Conservation (phyloP, 2,888 invertebrate genomes). For the Nymphalis polychloros region DNA sequence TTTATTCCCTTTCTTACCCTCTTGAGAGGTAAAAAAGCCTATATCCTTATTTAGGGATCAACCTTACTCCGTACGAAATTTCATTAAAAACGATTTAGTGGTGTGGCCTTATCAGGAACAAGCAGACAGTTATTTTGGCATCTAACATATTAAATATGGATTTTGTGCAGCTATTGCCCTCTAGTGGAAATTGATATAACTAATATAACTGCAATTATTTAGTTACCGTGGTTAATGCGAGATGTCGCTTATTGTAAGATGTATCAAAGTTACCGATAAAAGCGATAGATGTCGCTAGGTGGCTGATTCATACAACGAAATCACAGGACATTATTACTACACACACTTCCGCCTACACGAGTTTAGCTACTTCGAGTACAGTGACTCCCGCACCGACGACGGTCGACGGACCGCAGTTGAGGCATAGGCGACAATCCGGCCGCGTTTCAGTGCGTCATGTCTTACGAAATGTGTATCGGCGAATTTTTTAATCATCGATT, state of each 20-base stretch:
- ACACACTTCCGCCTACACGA: constrained; percentile 41
- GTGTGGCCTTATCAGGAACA: too few relatives aligned
- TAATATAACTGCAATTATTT: not conserved
- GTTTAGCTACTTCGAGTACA: constrained; percentile 36
- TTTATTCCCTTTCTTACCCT: too few relatives aligned
- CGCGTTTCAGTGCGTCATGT: constrained; percentile 35
- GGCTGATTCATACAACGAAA: constrained; percentile 29
- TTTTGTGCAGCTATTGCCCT: not conserved
- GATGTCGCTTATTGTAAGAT: constrained; percentile 17
- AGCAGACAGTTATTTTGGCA: too few relatives aligned
- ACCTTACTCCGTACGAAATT: too few relatives aligned
- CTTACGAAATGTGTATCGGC: constrained; percentile 38
- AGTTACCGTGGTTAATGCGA: not conserved
- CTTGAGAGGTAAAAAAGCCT: too few relatives aligned
- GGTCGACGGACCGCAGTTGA: constrained; percentile 37
- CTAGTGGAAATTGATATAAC: not conserved
- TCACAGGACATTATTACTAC: constrained; percentile 35
- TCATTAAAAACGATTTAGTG: too few relatives aligned
- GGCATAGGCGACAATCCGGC: constrained; percentile 35
- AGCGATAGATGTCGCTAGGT: constrained; percentile 28
- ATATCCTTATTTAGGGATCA: too few relatives aligned
- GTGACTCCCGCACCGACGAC: constrained; percentile 34
- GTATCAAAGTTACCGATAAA: not conserved
- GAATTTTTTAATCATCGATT: constrained; percentile 38
- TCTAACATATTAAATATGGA: not conserved